phyloP scores from a whole-genome alignment of 2,797 vertebrate species.

The Clarias pachynema region DNA sequence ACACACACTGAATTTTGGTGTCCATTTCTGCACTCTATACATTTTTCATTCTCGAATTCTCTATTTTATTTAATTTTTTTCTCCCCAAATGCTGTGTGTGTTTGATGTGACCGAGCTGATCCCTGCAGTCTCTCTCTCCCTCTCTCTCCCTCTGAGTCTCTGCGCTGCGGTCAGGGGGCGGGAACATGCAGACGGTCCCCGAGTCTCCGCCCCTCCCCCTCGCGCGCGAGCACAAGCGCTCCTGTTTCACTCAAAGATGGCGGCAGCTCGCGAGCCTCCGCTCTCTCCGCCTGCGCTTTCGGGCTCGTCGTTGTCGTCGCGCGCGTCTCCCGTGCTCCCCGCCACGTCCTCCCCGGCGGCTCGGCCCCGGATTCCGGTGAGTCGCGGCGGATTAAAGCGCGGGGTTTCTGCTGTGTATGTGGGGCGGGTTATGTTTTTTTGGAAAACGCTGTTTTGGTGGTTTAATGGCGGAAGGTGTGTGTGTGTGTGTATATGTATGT shows the following conservation, averaged over 20 bases:
- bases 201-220: constrained; percentile 78
- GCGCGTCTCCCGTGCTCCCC: constrained; percentile 69
- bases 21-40: neutral
- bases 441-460: constrained; percentile 40
- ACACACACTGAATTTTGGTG: neutral
- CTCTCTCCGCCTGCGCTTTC: constrained; percentile 80
- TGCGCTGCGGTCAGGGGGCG: constrained; percentile 10
- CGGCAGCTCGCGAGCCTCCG: constrained; percentile 79
- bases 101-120: neutral
- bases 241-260: constrained; percentile 87
- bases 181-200: constrained; percentile 77
- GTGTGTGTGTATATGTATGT: constrained; percentile 55
- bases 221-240: constrained; percentile 73
- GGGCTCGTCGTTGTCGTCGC: constrained; percentile 78
- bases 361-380: constrained; percentile 77
- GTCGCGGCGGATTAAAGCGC: constrained; percentile 57
- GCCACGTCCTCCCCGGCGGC: constrained; percentile 67
- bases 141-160: neutral
- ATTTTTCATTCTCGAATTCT: neutral
- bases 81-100: neutral
- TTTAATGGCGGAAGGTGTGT: constrained; percentile 77
- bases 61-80: neutral
- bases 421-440: constrained; percentile 46
- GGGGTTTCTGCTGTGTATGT: constrained; percentile 11
- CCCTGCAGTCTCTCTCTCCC: neutral